Evolutionary conservation across 2,113 vertebrate genomes (phyloP), one percentile per base, ranked within the genome.

Genomic region (Nipponia nippon): DNA sequence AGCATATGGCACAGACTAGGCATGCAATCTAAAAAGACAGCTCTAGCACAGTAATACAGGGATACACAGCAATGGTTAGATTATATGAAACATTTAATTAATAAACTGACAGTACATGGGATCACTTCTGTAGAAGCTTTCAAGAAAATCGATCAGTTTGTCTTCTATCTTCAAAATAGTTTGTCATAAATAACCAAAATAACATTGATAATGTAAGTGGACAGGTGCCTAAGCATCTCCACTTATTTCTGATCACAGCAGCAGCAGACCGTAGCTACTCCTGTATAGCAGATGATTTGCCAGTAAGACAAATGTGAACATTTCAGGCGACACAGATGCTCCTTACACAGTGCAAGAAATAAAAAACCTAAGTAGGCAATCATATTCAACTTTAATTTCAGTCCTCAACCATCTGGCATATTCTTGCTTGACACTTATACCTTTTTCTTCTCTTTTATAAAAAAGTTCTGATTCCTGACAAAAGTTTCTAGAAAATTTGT

Each of bases 401-500:
- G 13, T 80, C 17, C 63, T 83, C 30, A 96, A 34, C 42, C 34
- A 59, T 14, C 50, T 30, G 63, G 49, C 38, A 26, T 92, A 55
- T 58, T 78, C 27, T 71, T 69, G 16, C 56, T 34, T 88, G 38
- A 80, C 50, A 90, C 8, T 34, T 46, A 12, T 9, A 47, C 2
- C 7, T 83, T 82, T 49, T 65, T 32, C 8, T 72, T 90, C 89
- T 84, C 71, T 88, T 91, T 82, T 59, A 47, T 22, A 93, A 26
- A 66, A 36, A 83, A 92, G 53, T 94, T 72, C 1, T 5, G 67
- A 90, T 77, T 58, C 36, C 63, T 67, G 62, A 90, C 69, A 87
- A 42, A 94, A 93, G 73, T 90, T 97, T 95, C 81, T 86, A 20
- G 9, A 94, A 94, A 87, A 94, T 77, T 21, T 86, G 69, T 89